Base-by-base conservation (phyloP, 2,888 invertebrate species). In the Eumerus sabulonum region DNA sequence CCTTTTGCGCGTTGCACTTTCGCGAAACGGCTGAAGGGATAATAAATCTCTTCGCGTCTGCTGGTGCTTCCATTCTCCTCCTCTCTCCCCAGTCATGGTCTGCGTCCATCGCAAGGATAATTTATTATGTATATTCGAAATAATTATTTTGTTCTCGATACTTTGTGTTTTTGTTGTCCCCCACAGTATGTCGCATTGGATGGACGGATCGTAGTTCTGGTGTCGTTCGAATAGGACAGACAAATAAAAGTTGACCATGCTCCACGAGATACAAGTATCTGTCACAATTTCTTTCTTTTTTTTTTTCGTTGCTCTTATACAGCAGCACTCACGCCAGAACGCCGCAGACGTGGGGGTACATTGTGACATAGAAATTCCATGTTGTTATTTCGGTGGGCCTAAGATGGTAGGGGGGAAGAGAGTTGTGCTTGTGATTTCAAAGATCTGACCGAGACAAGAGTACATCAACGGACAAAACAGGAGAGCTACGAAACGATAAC, bases 291-390 rank as follows among this genome's bases (percentile, higher is more conserved):
- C 35, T 36, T 42, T 48, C 38, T 27, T 36, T 48, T 36, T 42
- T 48, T 47, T 27, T 36, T 48, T 13, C 45, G 27, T n/a, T n/a
- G 27, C 7, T 27, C 27, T 27, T 2, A 2, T 4, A 7, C 27
- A 27, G 27, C 27, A 27, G 27, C 7, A 27, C 7, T 2, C 27
- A 27, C 27, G 36, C 56, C 44, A 19, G 9, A 12, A 38, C 27
- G 2, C 38, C 38, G 38, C n/a, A n/a, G n/a, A 73, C 68, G 79
- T 79, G 68, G 74, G 79, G 79, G 79, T 70, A 74, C 74, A 74
- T 70, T 68, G 68, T 70, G 68, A 79, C 79, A 73, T 79, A 79
- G 63, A 74, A 79, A 68, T 74, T 68, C 45, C 73, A 48, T 63
- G 67, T 72, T 67, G 16, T 18, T 68, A 40, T 57, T 54, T 17